These are phyloP conservation scores for Muscicapa striata DNA, from an alignment of 2,797 vertebrate species.

Conservation along the genomic window DNA sequence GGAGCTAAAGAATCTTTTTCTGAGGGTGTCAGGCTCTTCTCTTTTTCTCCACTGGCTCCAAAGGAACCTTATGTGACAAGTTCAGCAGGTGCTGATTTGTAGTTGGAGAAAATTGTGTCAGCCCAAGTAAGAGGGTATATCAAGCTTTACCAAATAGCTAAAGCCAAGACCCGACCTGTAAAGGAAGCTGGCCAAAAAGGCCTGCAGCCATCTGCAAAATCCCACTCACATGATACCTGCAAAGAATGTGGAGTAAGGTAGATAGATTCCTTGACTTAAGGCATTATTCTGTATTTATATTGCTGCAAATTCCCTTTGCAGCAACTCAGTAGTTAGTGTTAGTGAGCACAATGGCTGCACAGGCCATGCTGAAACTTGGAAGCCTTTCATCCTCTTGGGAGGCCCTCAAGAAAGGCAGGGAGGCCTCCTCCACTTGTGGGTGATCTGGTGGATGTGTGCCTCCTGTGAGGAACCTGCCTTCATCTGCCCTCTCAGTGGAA, in stretches of 20 bases:
- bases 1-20: not conserved
- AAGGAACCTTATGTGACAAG: not conserved
- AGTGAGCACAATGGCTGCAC: not conserved
- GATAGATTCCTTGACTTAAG: not conserved
- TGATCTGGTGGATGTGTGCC: not conserved
- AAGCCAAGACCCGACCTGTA: not conserved
- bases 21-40: not conserved
- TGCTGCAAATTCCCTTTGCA: not conserved
- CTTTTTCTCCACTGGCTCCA: not conserved
- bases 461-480: not conserved
- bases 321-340: not conserved
- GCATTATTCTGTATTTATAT: not conserved
- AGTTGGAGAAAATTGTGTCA: not conserved
- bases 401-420: not conserved
- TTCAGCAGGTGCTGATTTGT: not conserved
- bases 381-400: not conserved
- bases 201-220: not conserved
- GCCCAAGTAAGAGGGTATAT: not conserved
- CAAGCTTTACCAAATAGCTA: not conserved
- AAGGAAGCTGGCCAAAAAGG: not conserved
- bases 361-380: not conserved
- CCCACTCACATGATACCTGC: not conserved
- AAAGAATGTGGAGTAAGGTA: not conserved
- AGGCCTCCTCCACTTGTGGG: fast-evolving
- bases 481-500: not conserved